Evolutionary conservation across 1,140 invertebrate genomes (phyloP).

Genomic region (Hylaeus volcanicus): DNA sequence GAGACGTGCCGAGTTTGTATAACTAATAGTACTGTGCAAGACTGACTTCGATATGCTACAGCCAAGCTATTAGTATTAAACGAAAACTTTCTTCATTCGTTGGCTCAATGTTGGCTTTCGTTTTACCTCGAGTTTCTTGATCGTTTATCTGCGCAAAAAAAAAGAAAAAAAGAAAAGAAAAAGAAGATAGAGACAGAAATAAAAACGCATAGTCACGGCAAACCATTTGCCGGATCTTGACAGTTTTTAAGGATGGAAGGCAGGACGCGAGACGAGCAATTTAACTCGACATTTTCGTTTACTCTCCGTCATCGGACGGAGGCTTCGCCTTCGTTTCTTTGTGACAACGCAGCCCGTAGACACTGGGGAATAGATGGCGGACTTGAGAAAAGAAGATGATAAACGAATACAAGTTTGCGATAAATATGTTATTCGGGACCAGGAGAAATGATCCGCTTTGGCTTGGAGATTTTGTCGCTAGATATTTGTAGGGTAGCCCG

Average conservation of each 20-base stretch:
- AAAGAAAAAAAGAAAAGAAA: too few relatives aligned
- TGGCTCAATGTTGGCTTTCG: slow-evolving; percentile 19
- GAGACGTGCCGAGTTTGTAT: too few relatives aligned
- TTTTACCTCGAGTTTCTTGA: slow-evolving; percentile 44
- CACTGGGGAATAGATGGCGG: slow-evolving; percentile 6
- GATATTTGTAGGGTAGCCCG: too few relatives aligned
- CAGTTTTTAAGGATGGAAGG: slow-evolving; percentile 4
- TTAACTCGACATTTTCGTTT: slow-evolving; percentile 58
- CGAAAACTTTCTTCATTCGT: slow-evolving; percentile 31
- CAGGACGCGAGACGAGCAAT: slow-evolving; percentile 56
- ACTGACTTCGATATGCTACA: not conserved
- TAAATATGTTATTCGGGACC: too few relatives aligned
- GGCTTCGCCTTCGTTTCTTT: slow-evolving; percentile 1
- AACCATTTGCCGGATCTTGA: slow-evolving; percentile 38
- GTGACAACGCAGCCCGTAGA: not conserved
- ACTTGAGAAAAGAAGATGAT: not conserved
- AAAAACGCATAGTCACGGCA: slow-evolving; percentile 39
- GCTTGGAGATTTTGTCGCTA: too few relatives aligned
- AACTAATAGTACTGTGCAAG: too few relatives aligned
- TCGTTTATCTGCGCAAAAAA: slow-evolving; percentile 46
- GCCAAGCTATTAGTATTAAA: not conserved
- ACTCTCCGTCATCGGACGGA: slow-evolving; percentile 37
- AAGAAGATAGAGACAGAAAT: too few relatives aligned
- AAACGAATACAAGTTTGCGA: not conserved
- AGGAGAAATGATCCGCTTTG: too few relatives aligned